Evolutionary conservation across 37 sponge, comb jelly and placozoan genomes (phyloP).

Genomic region (Ianthella basta): DNA sequence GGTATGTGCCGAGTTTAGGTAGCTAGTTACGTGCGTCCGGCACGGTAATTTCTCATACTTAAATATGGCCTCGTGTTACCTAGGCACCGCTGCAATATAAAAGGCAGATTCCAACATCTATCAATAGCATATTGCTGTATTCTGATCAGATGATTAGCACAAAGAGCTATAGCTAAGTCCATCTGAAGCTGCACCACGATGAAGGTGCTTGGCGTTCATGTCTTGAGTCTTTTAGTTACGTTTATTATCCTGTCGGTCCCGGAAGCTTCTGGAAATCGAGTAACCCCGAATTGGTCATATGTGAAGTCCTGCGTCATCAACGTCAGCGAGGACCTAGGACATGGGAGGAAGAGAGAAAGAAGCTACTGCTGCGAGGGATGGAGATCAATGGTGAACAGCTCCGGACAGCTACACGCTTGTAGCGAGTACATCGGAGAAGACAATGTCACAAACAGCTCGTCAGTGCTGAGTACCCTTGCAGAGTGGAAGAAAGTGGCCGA

Average conservation of each 20-base stretch:
- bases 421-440: background rate
- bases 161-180: too few relatives aligned
- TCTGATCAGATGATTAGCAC: too few relatives aligned
- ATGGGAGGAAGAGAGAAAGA: background rate
- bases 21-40: too few relatives aligned
- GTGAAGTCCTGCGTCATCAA: conserved; percentile 8
- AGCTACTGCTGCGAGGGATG: conserved; percentile 43
- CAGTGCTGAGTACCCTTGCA: background rate
- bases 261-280: background rate
- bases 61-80: too few relatives aligned
- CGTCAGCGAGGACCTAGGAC: background rate
- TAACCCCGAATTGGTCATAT: background rate
- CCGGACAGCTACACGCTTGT: background rate
- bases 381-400: background rate
- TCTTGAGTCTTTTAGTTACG: background rate
- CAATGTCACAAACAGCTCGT: background rate
- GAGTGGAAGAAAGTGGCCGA: background rate
- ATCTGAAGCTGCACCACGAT: too few relatives aligned
- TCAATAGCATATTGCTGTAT: too few relatives aligned
- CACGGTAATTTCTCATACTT: too few relatives aligned
- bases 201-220: background rate
- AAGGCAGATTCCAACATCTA: too few relatives aligned
- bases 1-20: too few relatives aligned
- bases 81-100: too few relatives aligned
- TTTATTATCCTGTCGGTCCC: background rate